These are phyloP conservation scores for Calephelis perditalis DNA, from an alignment of 2,888 invertebrate species.

Conservation along the genomic window DNA sequence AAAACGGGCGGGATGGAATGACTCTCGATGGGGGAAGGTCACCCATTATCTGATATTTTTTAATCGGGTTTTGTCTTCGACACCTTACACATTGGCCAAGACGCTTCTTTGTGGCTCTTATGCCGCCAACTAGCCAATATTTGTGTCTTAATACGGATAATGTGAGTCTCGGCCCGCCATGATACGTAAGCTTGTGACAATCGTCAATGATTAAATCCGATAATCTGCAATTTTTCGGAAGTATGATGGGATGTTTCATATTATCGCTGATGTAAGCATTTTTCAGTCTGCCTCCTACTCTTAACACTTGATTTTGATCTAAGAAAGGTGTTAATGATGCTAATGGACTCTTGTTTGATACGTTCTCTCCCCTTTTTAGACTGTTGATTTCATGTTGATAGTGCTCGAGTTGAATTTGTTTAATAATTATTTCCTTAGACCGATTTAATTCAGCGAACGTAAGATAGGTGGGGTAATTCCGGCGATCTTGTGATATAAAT, in stretches of 20 bases:
- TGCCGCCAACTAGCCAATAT: constrained; percentile 24
- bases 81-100: constrained; percentile 25
- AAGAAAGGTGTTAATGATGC: constrained; percentile 21
- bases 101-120: constrained; percentile 24
- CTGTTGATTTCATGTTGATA: constrained; percentile 9
- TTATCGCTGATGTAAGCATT: constrained; percentile 20
- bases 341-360: constrained; percentile 20
- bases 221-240: constrained; percentile 18
- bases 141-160: constrained; percentile 21
- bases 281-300: constrained; percentile 23
- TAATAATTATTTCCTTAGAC: constrained; percentile 18
- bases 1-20: constrained; percentile 20
- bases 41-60: constrained; percentile 22
- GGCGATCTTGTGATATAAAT: constrained; percentile 4
- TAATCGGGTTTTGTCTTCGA: constrained; percentile 19
- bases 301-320: constrained; percentile 20
- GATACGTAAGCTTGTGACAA: constrained; percentile 22
- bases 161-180: constrained; percentile 24
- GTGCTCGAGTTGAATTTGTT: constrained; percentile 14
- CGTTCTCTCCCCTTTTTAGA: constrained; percentile 13
- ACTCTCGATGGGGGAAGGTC: constrained; percentile 17
- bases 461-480: too few relatives aligned
- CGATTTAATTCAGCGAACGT: constrained; percentile 1
- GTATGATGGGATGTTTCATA: constrained; percentile 21
- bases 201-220: constrained; percentile 23